A percentile compares a stretch with the other conserved stretches of the same genome.
Evolutionary conservation across 2,888 invertebrate species (phyloP).

Genomic region (Clostera curtula): DNA sequence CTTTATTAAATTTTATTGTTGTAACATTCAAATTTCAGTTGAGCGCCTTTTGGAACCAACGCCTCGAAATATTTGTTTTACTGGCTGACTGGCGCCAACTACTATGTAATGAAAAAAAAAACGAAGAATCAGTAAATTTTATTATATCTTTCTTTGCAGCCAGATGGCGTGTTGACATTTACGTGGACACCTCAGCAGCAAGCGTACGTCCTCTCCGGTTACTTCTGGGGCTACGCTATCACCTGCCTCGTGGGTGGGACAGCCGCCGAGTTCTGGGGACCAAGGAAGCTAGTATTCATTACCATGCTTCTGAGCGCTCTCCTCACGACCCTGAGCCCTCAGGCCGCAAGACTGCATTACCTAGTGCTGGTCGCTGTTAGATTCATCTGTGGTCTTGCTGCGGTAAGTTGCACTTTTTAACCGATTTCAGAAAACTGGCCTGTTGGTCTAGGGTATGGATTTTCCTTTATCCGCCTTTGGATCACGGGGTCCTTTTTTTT

Average conservation of each 20-base stretch:
- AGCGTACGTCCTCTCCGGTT: constrained; percentile 76
- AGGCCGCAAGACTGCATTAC: constrained; percentile 74
- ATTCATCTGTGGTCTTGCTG: constrained; percentile 76
- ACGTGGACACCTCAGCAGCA: constrained; percentile 78
- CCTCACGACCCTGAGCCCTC: constrained; percentile 77
- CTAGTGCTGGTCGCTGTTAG: constrained; percentile 73
- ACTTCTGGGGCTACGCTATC: constrained; percentile 75
- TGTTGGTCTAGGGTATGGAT: too few species aligned
- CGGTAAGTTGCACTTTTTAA: constrained; percentile 58
- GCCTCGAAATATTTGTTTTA: too few species aligned
- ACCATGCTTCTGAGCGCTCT: constrained; percentile 70
- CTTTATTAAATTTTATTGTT: too few species aligned
- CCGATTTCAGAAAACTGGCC: too few species aligned
- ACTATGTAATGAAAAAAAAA: too few species aligned
- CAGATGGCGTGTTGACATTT: constrained; percentile 53
- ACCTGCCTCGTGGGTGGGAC: constrained; percentile 78
- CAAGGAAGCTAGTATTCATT: constrained; percentile 73
- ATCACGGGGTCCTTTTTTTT: too few species aligned
- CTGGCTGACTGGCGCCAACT: too few species aligned
- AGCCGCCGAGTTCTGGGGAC: constrained; percentile 78
- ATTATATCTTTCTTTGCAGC: too few species aligned
- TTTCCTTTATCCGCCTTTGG: too few species aligned
- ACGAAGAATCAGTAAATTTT: too few species aligned
- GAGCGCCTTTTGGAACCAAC: too few species aligned
- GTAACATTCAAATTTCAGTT: too few species aligned